Conservation (phyloP, 2,113 vertebrate genomes). For the Periophthalmodon schlosseri region DNA sequence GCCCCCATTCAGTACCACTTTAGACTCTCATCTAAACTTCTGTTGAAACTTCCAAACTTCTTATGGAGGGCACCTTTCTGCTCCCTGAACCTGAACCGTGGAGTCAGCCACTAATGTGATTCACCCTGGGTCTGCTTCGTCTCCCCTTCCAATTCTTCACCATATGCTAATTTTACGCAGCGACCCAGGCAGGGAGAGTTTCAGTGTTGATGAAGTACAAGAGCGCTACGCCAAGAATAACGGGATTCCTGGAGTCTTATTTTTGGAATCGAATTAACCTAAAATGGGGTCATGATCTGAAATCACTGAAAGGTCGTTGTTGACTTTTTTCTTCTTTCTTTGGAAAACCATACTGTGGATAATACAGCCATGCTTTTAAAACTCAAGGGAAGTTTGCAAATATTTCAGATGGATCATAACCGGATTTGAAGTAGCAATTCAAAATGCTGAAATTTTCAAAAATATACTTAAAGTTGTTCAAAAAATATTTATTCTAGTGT, state of each 20-base stretch:
- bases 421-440: no score
- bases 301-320: conserved; percentile 19
- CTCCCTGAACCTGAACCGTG: conserved; percentile 29
- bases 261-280: conserved; percentile 31
- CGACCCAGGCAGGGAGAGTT: conserved; percentile 39
- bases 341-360: neutral
- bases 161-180: conserved; percentile 52
- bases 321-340: conserved; percentile 16
- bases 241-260: conserved; percentile 20
- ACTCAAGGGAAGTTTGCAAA: neutral
- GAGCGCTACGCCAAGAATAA: conserved; percentile 48
- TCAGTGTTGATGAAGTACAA: conserved; percentile 39
- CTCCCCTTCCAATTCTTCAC: conserved; percentile 20
- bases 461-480: no score
- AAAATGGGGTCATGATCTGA: conserved; percentile 25
- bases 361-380: neutral
- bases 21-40: neutral
- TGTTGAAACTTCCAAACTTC: conserved; percentile 4
- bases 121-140: conserved; percentile 16
- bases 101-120: conserved; percentile 32
- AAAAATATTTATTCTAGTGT: no score
- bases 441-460: no score
- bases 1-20: neutral
- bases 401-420: neutral
- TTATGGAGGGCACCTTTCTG: conserved; percentile 30